These are phyloP conservation scores for Theodoxus fluviatilis DNA, from an alignment of 2,888 invertebrate species.

Conservation along the genomic window DNA sequence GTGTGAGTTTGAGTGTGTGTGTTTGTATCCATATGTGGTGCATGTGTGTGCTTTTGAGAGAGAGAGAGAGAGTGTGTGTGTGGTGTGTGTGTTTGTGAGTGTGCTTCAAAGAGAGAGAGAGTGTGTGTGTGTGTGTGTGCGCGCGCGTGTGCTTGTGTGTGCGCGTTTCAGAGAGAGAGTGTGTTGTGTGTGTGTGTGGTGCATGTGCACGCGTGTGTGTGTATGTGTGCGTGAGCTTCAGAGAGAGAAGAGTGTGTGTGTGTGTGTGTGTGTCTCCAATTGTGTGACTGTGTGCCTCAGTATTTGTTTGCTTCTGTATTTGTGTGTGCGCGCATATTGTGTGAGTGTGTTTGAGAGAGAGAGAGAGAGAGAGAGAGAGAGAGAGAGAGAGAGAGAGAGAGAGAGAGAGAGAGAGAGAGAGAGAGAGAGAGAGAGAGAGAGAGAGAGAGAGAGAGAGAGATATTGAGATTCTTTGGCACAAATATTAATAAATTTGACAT, in stretches of 20 bases:
- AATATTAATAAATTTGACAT: too few relatives aligned
- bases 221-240: background rate
- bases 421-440: constrained; percentile 1
- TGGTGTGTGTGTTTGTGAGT: too few relatives aligned
- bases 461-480: too few relatives aligned
- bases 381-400: constrained; percentile 96
- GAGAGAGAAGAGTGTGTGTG: background rate
- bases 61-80: too few relatives aligned
- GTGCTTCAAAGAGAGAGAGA: too few relatives aligned
- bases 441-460: too few relatives aligned
- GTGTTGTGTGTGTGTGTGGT: background rate
- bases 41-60: background rate
- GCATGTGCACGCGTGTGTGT: background rate
- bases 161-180: background rate
- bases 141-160: too few relatives aligned
- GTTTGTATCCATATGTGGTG: background rate
- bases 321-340: too few relatives aligned
- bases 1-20: background rate
- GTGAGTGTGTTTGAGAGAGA: constrained; percentile 51
- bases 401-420: constrained; percentile 90
- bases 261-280: background rate
- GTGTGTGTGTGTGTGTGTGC: too few relatives aligned
- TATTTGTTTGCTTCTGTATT: too few relatives aligned
- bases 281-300: too few relatives aligned
- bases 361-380: constrained; percentile 99